Percentiles rank a stretch among this genome's conserved stretches.
phyloP scores from a whole-genome alignment of 2,888 invertebrate species.

The Syrista parreyssii region DNA sequence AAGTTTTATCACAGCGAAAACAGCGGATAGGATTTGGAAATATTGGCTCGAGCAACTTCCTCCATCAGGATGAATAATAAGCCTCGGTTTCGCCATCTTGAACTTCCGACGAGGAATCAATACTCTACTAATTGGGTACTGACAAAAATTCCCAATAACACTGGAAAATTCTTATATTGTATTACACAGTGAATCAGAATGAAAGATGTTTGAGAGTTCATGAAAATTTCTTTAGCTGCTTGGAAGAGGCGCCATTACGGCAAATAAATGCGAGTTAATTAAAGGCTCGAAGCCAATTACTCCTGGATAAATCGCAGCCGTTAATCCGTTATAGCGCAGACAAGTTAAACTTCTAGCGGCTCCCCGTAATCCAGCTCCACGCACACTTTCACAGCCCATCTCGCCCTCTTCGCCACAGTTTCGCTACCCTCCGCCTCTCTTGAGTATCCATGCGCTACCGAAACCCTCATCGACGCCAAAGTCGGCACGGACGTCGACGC shows the following conservation, averaged over 20 bases:
- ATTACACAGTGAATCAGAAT: no score
- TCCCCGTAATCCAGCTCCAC: not conserved
- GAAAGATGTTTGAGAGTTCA: no score
- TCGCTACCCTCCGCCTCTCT: not conserved
- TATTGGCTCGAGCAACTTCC: not conserved
- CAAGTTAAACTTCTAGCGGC: constrained; percentile 57
- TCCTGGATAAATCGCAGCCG: constrained; percentile 60
- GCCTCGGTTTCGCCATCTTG: no score
- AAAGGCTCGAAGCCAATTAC: constrained; percentile 62
- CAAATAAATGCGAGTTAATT: constrained; percentile 65
- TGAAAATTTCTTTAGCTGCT: no score
- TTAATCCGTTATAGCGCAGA: constrained; percentile 65
- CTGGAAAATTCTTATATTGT: no score
- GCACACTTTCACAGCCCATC: constrained; percentile 3
- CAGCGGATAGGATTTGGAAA: constrained; percentile 38
- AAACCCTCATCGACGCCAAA: constrained; percentile 28
- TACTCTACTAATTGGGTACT: no score
- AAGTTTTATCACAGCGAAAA: constrained; percentile 48
- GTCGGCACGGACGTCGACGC: constrained; percentile 47
- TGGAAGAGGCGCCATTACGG: constrained; percentile 52
- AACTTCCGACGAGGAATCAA: no score
- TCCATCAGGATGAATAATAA: no score
- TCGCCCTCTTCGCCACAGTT: constrained; percentile 5
- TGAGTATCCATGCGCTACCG: not conserved
- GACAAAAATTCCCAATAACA: no score